Evolutionary conservation across 2,888 invertebrate genomes (phyloP), one percentile per base, ranked within the genome.

Genomic region (Pilophorus perplexus): DNA sequence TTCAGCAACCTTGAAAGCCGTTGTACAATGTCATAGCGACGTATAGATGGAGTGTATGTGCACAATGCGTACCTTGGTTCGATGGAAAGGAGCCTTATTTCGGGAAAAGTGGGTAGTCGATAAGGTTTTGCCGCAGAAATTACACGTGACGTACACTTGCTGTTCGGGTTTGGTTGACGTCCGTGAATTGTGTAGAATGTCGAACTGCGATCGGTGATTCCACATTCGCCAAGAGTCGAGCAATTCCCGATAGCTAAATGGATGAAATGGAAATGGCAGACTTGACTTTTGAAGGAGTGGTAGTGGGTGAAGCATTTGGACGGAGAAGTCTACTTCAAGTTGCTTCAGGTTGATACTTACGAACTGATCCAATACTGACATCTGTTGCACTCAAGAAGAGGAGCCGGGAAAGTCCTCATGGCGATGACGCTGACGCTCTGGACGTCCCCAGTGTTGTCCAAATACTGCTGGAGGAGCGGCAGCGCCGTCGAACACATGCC

Each of bases 71-170:
- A 60, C 59, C 55, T 64, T 64, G 18, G 64, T 52, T 50, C 67
- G 16, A 54, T 67, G 64, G 44, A 66, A 69, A n/a, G 65, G 59
- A 10, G 38, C 55, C 23, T 67, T 67, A 46, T 57, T 64, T 3
- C 62, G 46, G 14, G 48, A 60, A 48, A 42, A 54, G 16, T 27
- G 27, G 16, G 57, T 59, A 69, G 89, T 87, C 0, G 90, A 90
- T 71, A 96, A 90, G 70, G 90, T 89, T 80, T 95, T 95, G 57
- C 93, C 92, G 80, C 96, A 97, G 80, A 93, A 97, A 75, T 91
- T 93, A 79, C 97, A 97, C 3, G 92, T 88, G 66, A 95, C 86
- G 75, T 85, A 89, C 33, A 91, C 87, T 73, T 84, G 85, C 71
- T 83, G 83, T 0, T 82, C 78, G 2, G 82, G 81, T 73, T 81